Base-by-base conservation (phyloP, 2,797 vertebrate genomes). In the Parauchenoglanis punctatus region DNA sequence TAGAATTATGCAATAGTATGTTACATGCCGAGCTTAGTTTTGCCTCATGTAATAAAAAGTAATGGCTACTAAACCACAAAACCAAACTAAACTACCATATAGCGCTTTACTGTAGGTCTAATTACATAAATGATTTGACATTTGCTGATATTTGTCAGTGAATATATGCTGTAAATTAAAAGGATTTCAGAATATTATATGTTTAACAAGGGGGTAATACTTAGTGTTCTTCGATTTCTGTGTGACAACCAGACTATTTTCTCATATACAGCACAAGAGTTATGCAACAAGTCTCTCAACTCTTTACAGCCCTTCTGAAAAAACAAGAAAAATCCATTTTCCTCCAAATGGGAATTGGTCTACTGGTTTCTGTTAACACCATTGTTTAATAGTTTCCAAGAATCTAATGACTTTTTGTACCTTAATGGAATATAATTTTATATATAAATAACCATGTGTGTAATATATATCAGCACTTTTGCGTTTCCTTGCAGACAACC, bases 1-100 rank as follows among this genome's bases (percentile, higher is more conserved):
- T 85, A 84, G 31, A 17, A 61, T 76, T 76, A 49, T 15, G 72
- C 72, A 76, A 85, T 49, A 85, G 3, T 20, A 58, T 15, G 7
- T 75, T 61, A 61, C 35, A 85, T 35, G 44, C 44, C 31, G 15
- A 65, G 56, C 7, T 6, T 13, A 63, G 15, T 46, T 76, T 75
- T 63, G 40, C 63, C 25, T 40, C 44, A 61, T 28, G 40, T 40
- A 40, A 59, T 58, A 81, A 86, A 81, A 49, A 20, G 46, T 86
- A 70, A 80, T 81, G 52, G 18, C 54, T 49, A 35, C 10, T 86
- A 46, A 87, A 61, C 65, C 67, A 73, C 35, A 86, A 73, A 81
- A 17, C 17, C 56, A 49, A 86, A 86, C 54, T 65, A 49, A 52
- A 83, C 46, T 67, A 20, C 35, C n/a, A n/a, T 67, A 67, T 83